Percentiles rank a stretch among this genome's conserved stretches.
phyloP scores from a whole-genome alignment of 2,113 vertebrate species.

The Isichthys henryi region DNA sequence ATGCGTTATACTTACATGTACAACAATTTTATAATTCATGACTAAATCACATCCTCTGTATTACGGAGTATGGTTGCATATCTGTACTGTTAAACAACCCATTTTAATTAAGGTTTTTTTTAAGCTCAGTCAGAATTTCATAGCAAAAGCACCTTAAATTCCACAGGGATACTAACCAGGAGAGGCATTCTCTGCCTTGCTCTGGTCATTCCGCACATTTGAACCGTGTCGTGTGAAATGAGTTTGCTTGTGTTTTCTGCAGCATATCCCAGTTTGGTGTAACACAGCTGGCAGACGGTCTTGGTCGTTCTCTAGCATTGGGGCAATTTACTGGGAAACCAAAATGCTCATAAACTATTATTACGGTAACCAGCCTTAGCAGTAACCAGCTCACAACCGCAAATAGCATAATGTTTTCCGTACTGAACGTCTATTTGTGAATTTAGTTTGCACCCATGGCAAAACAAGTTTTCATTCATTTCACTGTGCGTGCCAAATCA shows the following conservation, averaged over 20 bases:
- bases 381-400: background rate
- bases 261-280: background rate
- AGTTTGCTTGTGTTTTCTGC: background rate
- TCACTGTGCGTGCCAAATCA: background rate
- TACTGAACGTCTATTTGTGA: background rate
- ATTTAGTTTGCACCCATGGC: background rate
- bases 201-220: background rate
- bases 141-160: background rate
- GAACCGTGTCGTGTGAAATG: background rate
- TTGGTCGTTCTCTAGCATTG: background rate
- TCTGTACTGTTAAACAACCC: background rate
- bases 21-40: too few relatives aligned
- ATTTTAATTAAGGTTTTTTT: background rate
- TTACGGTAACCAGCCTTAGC: background rate
- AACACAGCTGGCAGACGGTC: background rate
- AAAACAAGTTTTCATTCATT: background rate
- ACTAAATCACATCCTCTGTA: background rate
- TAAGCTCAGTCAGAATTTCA: background rate
- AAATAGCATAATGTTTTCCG: background rate
- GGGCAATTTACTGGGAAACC: background rate
- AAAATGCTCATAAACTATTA: background rate
- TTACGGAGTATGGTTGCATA: background rate
- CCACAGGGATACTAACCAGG: background rate
- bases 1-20: too few relatives aligned
- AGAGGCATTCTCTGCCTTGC: background rate